Evolutionary conservation across 2,888 invertebrate genomes (phyloP).

Genomic region (Tipula lateralis): DNA sequence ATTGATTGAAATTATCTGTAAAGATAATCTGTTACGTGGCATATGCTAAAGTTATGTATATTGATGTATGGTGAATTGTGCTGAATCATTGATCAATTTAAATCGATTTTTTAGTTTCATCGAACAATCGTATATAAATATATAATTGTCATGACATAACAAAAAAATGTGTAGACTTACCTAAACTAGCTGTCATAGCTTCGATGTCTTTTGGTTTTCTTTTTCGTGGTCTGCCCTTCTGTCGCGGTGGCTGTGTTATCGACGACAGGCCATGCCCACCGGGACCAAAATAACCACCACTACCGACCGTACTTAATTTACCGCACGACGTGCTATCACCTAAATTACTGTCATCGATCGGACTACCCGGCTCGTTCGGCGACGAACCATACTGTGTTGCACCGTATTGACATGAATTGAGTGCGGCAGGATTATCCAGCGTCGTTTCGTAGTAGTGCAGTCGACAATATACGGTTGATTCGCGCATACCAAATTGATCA

Average conservation of each 20-base stretch:
- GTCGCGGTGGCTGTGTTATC: slow-evolving; percentile 64
- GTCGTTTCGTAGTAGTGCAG: slow-evolving; percentile 47
- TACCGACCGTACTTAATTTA: slow-evolving; percentile 45
- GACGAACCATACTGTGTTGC: slow-evolving; percentile 51
- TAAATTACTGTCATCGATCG: slow-evolving; percentile 39
- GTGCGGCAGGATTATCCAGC: slow-evolving; percentile 43
- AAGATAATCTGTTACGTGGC: background rate
- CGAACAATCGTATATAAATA: background rate
- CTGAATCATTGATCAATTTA: slow-evolving; percentile 6
- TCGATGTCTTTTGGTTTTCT: slow-evolving; percentile 88
- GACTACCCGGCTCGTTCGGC: slow-evolving; percentile 49
- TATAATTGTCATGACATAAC: slow-evolving; percentile 4
- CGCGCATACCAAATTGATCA: slow-evolving; percentile 90
- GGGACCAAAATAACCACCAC: slow-evolving; percentile 54
- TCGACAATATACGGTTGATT: slow-evolving; percentile 78
- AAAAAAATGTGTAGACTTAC: slow-evolving; percentile 52
- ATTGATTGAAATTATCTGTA: slow-evolving; percentile 15
- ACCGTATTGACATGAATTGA: slow-evolving; percentile 53
- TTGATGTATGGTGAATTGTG: background rate
- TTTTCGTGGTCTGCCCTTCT: slow-evolving; percentile 89
- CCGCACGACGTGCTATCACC: slow-evolving; percentile 31
- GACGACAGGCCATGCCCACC: slow-evolving; percentile 54
- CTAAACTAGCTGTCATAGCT: slow-evolving; percentile 77
- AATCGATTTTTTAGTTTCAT: slow-evolving; percentile 6
- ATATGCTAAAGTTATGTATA: background rate